These are phyloP conservation scores for Pherbina coryleti DNA, from an alignment of 2,888 invertebrate species.

Conservation along the genomic window DNA sequence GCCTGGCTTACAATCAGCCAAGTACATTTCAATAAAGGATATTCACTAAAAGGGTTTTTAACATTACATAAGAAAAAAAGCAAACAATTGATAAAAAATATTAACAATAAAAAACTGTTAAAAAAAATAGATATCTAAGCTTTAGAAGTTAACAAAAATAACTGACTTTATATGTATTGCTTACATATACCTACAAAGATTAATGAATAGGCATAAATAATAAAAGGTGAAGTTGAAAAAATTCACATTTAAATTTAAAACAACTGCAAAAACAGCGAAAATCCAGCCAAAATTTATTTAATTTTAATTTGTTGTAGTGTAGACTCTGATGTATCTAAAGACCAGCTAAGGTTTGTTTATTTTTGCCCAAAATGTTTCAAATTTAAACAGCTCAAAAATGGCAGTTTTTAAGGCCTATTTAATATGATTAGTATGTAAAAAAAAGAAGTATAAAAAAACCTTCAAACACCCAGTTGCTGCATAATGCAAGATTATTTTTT, in stretches of 20 bases:
- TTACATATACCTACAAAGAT: no score
- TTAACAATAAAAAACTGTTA: background rate
- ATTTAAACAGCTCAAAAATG: no score
- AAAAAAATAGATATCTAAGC: background rate
- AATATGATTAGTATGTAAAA: no score
- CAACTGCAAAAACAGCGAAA: background rate
- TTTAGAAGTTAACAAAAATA: background rate
- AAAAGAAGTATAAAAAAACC: no score
- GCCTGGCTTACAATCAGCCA: background rate
- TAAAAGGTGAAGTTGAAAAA: background rate
- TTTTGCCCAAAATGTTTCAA: no score
- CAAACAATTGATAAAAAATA: background rate
- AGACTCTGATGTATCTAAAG: no score
- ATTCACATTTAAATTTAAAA: background rate
- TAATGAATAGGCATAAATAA: background rate
- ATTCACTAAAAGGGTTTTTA: background rate
- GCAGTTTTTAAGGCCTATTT: no score
- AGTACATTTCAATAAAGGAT: background rate
- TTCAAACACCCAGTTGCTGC: background rate
- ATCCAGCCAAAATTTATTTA: background rate
- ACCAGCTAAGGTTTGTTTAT: no score
- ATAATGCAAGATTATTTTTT: background rate
- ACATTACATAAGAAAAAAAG: no score
- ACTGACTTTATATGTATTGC: no score
- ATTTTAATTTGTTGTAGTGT: background rate